phyloP scores from a whole-genome alignment of 2,113 vertebrate genomes.

The Ptychochromis oligacanthus region DNA sequence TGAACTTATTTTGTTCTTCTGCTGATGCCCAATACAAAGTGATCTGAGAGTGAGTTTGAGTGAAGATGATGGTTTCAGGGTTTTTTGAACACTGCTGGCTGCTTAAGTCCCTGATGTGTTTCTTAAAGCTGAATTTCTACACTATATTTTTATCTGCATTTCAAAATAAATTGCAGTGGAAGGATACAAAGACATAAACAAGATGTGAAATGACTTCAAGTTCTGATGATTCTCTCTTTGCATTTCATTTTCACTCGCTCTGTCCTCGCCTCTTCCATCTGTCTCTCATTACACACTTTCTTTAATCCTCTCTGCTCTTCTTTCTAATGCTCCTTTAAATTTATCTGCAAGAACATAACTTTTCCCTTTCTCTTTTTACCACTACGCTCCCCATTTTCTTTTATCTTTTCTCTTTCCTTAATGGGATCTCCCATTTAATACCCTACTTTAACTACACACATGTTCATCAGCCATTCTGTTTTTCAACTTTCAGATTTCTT shows the following conservation, averaged over 20 bases:
- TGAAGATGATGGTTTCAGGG: background rate
- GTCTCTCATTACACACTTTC: background rate
- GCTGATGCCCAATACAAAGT: background rate
- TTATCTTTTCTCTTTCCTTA: background rate
- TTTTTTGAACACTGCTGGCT: background rate
- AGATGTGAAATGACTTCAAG: background rate
- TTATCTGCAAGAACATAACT: background rate
- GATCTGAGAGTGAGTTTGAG: background rate
- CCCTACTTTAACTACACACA: background rate
- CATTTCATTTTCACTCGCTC: background rate
- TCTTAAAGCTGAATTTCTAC: background rate
- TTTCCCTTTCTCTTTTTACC: background rate
- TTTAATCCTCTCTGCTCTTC: background rate
- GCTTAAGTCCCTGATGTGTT: background rate
- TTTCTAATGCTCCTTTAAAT: background rate
- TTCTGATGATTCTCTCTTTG: background rate
- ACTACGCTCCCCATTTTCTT: background rate
- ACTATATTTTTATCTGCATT: background rate
- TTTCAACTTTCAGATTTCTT: background rate
- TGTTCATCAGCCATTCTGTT: background rate
- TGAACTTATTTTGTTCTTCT: background rate
- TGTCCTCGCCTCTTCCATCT: background rate
- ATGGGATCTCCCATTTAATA: background rate
- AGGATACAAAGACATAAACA: background rate
- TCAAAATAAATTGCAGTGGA: background rate